A percentile compares a stretch with the other conserved stretches of the same genome.
phyloP scores from a whole-genome alignment of 1,140 invertebrate genomes.

The Anthonomus grandis region DNA sequence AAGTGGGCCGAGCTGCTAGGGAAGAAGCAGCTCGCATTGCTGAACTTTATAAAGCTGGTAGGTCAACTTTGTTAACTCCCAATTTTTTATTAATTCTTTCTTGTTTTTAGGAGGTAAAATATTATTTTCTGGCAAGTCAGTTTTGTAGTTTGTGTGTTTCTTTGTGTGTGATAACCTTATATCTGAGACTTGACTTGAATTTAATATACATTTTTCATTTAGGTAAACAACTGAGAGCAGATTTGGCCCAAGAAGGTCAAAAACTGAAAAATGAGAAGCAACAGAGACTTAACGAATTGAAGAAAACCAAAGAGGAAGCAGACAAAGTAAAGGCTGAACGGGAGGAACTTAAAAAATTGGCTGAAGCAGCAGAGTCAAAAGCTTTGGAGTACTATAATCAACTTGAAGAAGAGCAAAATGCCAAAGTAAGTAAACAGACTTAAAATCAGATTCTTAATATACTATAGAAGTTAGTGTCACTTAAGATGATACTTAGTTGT shows the following conservation, averaged over 20 bases:
- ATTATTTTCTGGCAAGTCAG: background rate
- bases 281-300: constrained; percentile 59
- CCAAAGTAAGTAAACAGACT: too few relatives aligned
- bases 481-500: too few relatives aligned
- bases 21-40: constrained; percentile 69
- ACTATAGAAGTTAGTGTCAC: too few relatives aligned
- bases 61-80: background rate
- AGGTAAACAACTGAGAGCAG: constrained; percentile 64
- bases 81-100: background rate
- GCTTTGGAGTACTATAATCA: constrained; percentile 76
- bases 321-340: constrained; percentile 70
- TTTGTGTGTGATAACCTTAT: background rate
- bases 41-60: constrained; percentile 72
- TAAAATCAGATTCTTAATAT: too few relatives aligned
- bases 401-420: constrained; percentile 63
- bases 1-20: constrained; percentile 75
- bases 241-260: constrained; percentile 68
- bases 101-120: constrained; percentile 15
- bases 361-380: constrained; percentile 69
- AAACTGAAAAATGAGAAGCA: constrained; percentile 66
- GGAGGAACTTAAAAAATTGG: constrained; percentile 65
- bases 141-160: background rate
- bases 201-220: background rate
- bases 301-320: constrained; percentile 69
- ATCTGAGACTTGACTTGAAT: background rate